Base-by-base conservation (phyloP, 1,140 invertebrate species). In the Nautilus pompilius region DNA sequence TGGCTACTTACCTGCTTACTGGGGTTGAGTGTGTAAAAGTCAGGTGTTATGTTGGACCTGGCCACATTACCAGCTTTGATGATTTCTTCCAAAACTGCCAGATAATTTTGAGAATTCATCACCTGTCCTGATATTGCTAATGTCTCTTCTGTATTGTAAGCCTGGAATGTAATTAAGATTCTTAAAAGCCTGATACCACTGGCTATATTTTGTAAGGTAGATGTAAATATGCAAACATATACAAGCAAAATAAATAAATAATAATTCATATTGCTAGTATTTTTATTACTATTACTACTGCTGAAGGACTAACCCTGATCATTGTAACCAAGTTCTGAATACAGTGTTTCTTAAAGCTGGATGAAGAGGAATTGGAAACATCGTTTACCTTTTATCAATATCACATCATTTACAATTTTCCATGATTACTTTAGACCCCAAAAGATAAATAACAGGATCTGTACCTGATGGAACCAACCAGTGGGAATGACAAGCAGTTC, bases 381-480 rank as follows among this genome's bases (percentile, higher is more conserved):
- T n/a, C n/a, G n/a, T n/a, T n/a, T n/a, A n/a, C n/a, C n/a, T n/a
- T n/a, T n/a, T n/a, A n/a, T n/a, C n/a, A n/a, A n/a, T n/a, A n/a
- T n/a, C n/a, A n/a, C n/a, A n/a, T n/a, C n/a, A n/a, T 53, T 8
- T 53, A 26, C 15, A 15, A 26, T n/a, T 8, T 10, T n/a, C 49
- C 49, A 26, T 15, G 22, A 8, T 26, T 10, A 10, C 10, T 24
- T 51, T 13, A 30, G 24, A 60, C 10, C 6, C 15, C 1, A 28
- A n/a, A 30, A 17, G 54, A 10, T 28, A 29, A n/a, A n/a, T 2
- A 54, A 6, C 26, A 3, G 3, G 15, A 61, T 0, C 45, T 29
- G 4, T 58, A 81, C 80, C 77, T 82, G 80, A 66, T 82, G 81
- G 61, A 72, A 81, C 81, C 81, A 82, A 13, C 81, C 81, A 30